Evolutionary conservation across 2,113 vertebrate genomes (phyloP).

Genomic region (Eretmochelys imbricata): DNA sequence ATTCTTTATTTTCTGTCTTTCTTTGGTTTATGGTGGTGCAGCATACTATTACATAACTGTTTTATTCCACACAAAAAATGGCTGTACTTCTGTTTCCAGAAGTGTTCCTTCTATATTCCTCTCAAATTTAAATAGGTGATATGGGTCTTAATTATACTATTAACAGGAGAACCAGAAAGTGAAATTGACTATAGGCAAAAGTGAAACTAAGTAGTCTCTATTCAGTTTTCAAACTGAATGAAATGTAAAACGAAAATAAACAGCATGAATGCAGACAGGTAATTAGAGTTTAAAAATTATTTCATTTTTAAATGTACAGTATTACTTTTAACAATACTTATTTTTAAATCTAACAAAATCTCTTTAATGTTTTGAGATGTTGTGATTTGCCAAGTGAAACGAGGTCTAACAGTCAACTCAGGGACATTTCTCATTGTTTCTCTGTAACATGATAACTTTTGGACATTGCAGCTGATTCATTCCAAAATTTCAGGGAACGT

Average conservation of each 20-base stretch:
- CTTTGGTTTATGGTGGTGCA: no score
- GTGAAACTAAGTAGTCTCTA: rapidly evolving
- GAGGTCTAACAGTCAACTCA: not conserved
- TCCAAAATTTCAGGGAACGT: not conserved
- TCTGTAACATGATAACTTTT: not conserved
- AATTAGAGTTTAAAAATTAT: not conserved
- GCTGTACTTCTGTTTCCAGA: not conserved
- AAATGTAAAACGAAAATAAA: not conserved
- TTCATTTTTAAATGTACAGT: not conserved
- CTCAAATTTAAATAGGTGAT: not conserved
- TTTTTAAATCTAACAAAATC: not conserved
- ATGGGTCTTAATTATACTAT: not conserved
- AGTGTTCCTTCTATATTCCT: not conserved
- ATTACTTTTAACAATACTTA: not conserved
- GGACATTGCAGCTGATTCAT: not conserved
- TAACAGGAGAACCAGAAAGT: not conserved
- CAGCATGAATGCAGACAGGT: not conserved
- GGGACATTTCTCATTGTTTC: not conserved
- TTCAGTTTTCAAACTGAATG: not conserved
- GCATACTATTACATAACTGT: not conserved
- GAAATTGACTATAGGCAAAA: not conserved
- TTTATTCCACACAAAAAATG: not conserved
- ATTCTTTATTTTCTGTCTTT: no score
- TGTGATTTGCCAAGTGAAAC: not conserved
- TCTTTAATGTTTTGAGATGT: not conserved